phyloP scores from a whole-genome alignment of 1,140 invertebrate genomes.

The Lucilia cuprina region DNA sequence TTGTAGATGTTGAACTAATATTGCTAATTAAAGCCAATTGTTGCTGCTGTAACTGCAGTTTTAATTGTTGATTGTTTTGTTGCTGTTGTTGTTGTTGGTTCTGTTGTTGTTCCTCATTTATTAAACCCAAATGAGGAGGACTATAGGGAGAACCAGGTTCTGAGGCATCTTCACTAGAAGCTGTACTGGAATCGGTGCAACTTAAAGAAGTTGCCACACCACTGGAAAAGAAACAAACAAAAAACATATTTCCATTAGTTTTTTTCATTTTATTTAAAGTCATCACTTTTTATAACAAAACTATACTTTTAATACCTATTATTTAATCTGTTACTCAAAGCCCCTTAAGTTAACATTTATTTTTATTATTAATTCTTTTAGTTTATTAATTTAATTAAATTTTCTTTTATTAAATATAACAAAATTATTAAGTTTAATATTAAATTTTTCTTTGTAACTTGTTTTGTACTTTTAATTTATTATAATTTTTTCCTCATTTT shows the following conservation, averaged over 20 bases:
- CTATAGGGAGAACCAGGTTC: slow-evolving; percentile 83
- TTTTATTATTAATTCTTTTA: not conserved
- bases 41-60: slow-evolving; percentile 40
- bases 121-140: slow-evolving; percentile 64
- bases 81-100: slow-evolving; percentile 43
- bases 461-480: slow-evolving; percentile 8
- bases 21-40: slow-evolving; percentile 13
- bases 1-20: not conserved
- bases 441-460: not conserved
- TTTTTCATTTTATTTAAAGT: not conserved
- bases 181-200: slow-evolving; percentile 73
- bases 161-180: slow-evolving; percentile 78
- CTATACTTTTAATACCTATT: not conserved
- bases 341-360: not conserved
- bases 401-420: not conserved
- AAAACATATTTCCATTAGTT: not conserved
- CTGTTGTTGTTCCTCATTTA: slow-evolving; percentile 47
- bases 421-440: not conserved
- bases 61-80: slow-evolving; percentile 40
- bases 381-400: not conserved
- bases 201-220: slow-evolving; percentile 72
- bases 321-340: no score
- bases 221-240: slow-evolving; percentile 59
- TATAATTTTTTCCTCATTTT: not conserved
- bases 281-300: not conserved